These are phyloP conservation scores for Prinia subflava DNA, from an alignment of 2,113 vertebrate species.

Conservation along the genomic window DNA sequence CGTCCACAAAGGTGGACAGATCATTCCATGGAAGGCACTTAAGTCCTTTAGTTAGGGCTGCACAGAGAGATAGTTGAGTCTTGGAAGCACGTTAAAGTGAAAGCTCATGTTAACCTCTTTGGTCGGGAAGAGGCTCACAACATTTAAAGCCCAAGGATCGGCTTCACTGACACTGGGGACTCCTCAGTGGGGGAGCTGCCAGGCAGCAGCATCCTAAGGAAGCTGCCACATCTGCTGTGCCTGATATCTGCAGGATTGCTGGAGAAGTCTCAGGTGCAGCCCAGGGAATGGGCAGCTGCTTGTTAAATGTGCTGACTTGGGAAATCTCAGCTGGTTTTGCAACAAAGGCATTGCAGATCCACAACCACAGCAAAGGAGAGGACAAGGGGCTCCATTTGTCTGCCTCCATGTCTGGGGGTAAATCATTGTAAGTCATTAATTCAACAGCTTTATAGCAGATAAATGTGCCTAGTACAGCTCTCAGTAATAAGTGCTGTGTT, in stretches of 20 bases:
- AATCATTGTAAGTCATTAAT: background rate
- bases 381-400: background rate
- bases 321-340: background rate
- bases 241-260: background rate
- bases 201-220: background rate
- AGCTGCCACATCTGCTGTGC: background rate
- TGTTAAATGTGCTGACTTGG: background rate
- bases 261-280: background rate
- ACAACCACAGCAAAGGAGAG: background rate
- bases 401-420: background rate
- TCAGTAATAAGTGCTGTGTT: background rate
- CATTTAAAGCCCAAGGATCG: background rate
- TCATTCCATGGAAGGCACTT: background rate
- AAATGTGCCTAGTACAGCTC: background rate
- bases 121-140: background rate
- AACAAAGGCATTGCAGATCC: background rate
- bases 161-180: background rate
- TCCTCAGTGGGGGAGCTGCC: background rate
- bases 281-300: background rate
- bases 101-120: background rate
- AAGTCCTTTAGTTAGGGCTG: background rate
- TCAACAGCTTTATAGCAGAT: background rate
- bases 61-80: background rate
- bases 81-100: background rate
- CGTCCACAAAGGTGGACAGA: background rate